Conservation (phyloP, 2,797 vertebrate species). For the Mareca strepera region DNA sequence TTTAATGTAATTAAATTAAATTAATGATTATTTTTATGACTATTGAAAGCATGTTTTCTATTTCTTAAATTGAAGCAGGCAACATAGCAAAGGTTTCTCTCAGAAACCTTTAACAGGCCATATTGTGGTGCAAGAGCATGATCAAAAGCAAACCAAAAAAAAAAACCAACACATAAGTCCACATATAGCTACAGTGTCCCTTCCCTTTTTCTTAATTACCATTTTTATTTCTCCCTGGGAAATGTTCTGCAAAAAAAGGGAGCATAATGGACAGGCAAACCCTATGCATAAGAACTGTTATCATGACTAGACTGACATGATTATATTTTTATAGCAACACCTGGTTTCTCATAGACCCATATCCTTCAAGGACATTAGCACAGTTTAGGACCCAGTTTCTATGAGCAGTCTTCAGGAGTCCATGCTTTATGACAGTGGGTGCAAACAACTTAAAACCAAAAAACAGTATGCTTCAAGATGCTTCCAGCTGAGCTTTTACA, state of each 20-base stretch:
- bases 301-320: neutral
- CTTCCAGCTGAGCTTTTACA: neutral
- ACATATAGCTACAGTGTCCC: neutral
- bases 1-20: neutral
- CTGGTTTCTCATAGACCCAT: neutral
- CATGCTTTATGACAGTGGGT: neutral
- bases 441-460: neutral
- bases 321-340: neutral
- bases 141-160: neutral
- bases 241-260: neutral
- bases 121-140: neutral
- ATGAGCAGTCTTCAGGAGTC: neutral
- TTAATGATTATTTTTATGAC: neutral
- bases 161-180: neutral
- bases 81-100: neutral
- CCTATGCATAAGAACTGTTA: neutral
- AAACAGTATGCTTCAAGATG: neutral
- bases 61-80: neutral
- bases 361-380: neutral
- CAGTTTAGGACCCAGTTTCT: neutral
- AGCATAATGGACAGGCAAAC: neutral
- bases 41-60: neutral
- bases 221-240: neutral
- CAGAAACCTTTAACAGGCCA: neutral
- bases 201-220: neutral